phyloP scores from a whole-genome alignment of 37 sponge, comb jelly and placozoan genomes.

The Geodia barretti region DNA sequence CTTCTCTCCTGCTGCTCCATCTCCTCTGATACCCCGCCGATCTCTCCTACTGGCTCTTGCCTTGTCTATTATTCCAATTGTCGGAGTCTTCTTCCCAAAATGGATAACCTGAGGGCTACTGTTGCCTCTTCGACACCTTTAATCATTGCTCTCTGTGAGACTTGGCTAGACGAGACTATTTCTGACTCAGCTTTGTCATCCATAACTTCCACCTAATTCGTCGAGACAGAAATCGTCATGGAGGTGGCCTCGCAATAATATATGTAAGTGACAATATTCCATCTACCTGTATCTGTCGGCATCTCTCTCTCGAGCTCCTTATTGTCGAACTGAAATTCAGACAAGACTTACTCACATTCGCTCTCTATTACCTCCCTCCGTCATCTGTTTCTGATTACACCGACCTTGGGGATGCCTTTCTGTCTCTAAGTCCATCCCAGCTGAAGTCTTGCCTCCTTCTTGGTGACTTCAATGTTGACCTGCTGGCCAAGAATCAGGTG shows the following conservation, averaged over 20 bases:
- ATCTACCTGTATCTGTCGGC: background rate
- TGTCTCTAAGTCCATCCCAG: background rate
- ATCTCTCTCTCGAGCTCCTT: background rate
- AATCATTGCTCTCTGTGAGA: background rate
- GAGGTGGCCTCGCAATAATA: no score
- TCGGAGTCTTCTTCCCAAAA: background rate
- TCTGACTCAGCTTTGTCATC: no score
- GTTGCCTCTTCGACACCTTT: background rate
- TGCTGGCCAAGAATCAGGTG: background rate
- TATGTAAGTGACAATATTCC: background rate
- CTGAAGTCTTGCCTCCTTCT: background rate
- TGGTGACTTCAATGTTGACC: no score
- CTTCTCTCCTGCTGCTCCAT: background rate
- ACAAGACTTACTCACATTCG: background rate
- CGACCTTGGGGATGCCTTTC: background rate
- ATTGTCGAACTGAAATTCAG: background rate
- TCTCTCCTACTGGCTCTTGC: background rate
- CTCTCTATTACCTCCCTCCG: background rate
- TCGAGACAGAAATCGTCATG: no score
- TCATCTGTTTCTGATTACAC: background rate
- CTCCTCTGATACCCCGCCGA: no score
- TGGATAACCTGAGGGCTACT: background rate
- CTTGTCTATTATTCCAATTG: background rate
- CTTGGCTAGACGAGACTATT: no score
- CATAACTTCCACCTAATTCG: no score